A percentile compares a stretch with the other conserved stretches of the same genome.
These are phyloP conservation scores for Cerastis rubricosa DNA, from an alignment of 2,888 invertebrate species.

Conservation along the genomic window DNA sequence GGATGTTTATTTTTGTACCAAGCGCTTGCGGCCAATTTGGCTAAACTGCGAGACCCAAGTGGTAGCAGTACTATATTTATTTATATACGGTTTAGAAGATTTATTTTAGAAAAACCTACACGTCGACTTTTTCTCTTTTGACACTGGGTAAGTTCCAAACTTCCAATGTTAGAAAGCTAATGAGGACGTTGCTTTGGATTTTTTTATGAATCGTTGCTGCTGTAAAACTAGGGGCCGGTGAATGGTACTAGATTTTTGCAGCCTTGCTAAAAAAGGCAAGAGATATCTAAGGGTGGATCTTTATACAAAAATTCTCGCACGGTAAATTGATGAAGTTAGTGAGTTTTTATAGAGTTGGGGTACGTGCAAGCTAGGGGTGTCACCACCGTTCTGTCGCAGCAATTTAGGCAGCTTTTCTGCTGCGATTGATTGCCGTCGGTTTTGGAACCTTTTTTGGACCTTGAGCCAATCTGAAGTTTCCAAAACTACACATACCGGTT, in stretches of 20 bases:
- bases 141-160: background rate
- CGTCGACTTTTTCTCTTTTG: background rate
- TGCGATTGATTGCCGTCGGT: too few species aligned
- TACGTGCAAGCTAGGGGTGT: too few species aligned
- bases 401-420: too few species aligned
- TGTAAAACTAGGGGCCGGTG: background rate
- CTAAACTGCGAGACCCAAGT: background rate
- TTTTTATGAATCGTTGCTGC: background rate
- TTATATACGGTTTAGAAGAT: background rate
- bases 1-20: background rate
- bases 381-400: too few species aligned
- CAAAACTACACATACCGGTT: conserved; percentile 75
- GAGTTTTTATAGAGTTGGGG: too few species aligned
- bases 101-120: background rate
- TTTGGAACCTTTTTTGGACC: too few species aligned
- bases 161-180: background rate
- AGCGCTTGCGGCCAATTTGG: background rate
- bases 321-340: too few species aligned
- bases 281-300: too few species aligned
- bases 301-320: too few species aligned
- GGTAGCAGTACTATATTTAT: background rate
- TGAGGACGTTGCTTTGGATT: background rate
- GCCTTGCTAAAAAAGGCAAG: too few species aligned
- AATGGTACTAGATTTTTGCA: background rate
- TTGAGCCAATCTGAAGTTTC: too few species aligned